phyloP scores from a whole-genome alignment of 2,888 invertebrate genomes.

The Hemicrepidius hirtus region DNA sequence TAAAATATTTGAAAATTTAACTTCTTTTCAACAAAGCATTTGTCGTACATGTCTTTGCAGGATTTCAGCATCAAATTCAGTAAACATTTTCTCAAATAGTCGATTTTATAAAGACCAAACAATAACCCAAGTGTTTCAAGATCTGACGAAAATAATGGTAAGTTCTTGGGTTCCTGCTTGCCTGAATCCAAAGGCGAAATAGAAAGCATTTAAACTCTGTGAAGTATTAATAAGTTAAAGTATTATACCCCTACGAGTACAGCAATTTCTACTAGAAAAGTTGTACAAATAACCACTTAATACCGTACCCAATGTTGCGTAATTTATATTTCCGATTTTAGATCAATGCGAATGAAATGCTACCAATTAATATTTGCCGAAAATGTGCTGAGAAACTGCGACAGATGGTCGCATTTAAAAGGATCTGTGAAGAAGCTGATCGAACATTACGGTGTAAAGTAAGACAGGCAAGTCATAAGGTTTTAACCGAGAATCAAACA shows the following conservation, averaged over 20 bases:
- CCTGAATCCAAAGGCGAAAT: too few species aligned
- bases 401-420: background rate
- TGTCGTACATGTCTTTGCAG: background rate
- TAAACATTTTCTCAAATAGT: background rate
- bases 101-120: background rate
- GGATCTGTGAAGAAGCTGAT: background rate
- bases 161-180: too few species aligned
- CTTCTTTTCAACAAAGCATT: background rate
- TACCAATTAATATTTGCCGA: background rate
- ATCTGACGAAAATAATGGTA: background rate
- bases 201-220: too few species aligned
- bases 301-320: too few species aligned
- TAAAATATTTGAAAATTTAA: background rate
- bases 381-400: conserved; percentile 6
- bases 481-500: too few species aligned
- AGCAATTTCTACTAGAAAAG: too few species aligned
- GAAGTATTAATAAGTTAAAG: too few species aligned
- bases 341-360: background rate
- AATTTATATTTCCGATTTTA: background rate
- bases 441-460: conserved; percentile 1
- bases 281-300: too few species aligned
- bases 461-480: background rate
- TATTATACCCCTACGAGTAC: too few species aligned
- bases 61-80: background rate
- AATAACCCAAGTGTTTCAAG: background rate